These are phyloP conservation scores for Anguilla rostrata DNA, from an alignment of 2,113 vertebrate genomes.

Conservation along the genomic window DNA sequence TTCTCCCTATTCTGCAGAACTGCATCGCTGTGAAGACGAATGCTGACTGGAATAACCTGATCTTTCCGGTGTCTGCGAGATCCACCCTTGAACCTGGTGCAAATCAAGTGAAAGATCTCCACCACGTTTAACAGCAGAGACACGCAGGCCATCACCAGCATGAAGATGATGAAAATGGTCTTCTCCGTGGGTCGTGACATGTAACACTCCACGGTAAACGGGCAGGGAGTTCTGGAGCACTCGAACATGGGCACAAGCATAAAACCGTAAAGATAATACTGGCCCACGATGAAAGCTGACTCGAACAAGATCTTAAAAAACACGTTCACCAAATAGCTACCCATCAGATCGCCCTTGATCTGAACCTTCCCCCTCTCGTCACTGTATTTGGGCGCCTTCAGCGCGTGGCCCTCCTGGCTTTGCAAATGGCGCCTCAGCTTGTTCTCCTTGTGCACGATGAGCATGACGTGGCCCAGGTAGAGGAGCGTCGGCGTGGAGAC, in stretches of 20 bases:
- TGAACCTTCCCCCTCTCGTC: slow-evolving; percentile 76
- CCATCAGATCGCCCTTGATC: slow-evolving; percentile 80
- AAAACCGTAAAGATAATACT: slow-evolving; percentile 73
- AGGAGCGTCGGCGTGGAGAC: slow-evolving; percentile 81
- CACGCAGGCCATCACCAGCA: slow-evolving; percentile 81
- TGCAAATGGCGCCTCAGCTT: slow-evolving; percentile 70
- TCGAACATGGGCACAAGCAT: slow-evolving; percentile 71
- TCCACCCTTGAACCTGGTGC: slow-evolving; percentile 61
- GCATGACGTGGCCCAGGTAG: slow-evolving; percentile 80
- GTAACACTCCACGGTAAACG: slow-evolving; percentile 75
- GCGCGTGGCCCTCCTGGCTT: slow-evolving; percentile 43
- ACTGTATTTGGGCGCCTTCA: slow-evolving; percentile 66
- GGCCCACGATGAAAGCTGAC: slow-evolving; percentile 84
- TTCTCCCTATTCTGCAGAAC: neutral
- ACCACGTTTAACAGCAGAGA: slow-evolving; percentile 83
- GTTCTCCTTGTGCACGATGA: slow-evolving; percentile 77
- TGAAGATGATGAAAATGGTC: slow-evolving; percentile 77
- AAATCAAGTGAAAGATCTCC: slow-evolving; percentile 82
- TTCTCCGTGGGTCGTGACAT: slow-evolving; percentile 82
- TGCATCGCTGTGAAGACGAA: neutral
- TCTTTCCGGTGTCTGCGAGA: neutral
- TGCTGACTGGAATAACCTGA: neutral
- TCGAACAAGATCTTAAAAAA: slow-evolving; percentile 85
- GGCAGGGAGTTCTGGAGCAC: slow-evolving; percentile 67
- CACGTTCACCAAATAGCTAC: slow-evolving; percentile 82